Evolutionary conservation across 1,140 invertebrate genomes (phyloP), one percentile per base, ranked within the genome.

Genomic region (Bombus turneri): DNA sequence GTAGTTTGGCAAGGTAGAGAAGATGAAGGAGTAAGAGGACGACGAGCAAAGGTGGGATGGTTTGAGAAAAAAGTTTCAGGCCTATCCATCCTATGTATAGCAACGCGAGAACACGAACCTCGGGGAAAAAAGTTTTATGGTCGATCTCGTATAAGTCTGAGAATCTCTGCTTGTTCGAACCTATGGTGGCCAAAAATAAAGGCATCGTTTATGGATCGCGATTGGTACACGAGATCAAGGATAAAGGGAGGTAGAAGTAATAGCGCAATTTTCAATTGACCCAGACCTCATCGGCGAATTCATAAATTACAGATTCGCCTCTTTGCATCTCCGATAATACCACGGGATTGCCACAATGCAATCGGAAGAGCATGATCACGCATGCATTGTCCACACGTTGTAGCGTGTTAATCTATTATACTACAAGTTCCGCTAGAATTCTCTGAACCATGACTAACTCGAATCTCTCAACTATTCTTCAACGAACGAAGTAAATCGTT

Each of bases 101-200:
- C n/a, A 22, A 12, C 25, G 77, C 41, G 77, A 47, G 77, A 79
- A 79, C 62, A 64, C 18, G 77, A 79, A 41, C n/a, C 76, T 66
- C 43, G 41, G n/a, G 41, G 34, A 31, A 31, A 43, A 34, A n/a
- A 10, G 18, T 22, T 53, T 53, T 53, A 53, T 22, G 47, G 18
- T 6, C 18, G 18, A 22, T 22, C 47, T 53, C 47, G 47, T 53
- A 18, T 18, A 8, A 53, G n/a, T 68, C 41, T 8, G 39, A 47
- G 77, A 62, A 68, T 47, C 77, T 66, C 28, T 53, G 47, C 18
- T 8, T 22, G 18, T 53, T 66, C 9, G n/a, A 31, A 64, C 62
- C n/a, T 15, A 31, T 31, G 13, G 62, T 31, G 31, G n/a, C 39
- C 39, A 22, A 78, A 78, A 78, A n/a, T 66, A 62, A 64, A 77